Evolutionary conservation across 2,888 invertebrate species (phyloP).

Genomic region (Drosophila silvestris): DNA sequence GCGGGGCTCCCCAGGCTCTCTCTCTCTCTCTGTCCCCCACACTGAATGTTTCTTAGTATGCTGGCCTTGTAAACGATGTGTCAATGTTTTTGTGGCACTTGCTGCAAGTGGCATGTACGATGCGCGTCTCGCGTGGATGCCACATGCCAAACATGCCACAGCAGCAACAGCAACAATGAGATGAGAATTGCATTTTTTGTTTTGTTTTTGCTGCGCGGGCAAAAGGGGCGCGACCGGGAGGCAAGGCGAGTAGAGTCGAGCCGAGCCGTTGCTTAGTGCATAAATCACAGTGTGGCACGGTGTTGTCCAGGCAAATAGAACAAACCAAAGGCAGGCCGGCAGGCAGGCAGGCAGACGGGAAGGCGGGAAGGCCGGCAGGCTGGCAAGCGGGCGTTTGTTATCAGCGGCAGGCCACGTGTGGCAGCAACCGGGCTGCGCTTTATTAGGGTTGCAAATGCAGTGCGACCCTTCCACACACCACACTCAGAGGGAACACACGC

Average conservation of each 20-base stretch:
- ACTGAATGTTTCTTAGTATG: not conserved
- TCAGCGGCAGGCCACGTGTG: slow-evolving; percentile 71
- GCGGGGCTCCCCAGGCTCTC: slow-evolving; percentile 3
- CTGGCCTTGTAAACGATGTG: slow-evolving; percentile 60
- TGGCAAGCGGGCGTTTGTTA: slow-evolving; percentile 42
- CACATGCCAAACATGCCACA: slow-evolving; percentile 64
- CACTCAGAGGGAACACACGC: not conserved
- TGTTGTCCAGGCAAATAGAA: slow-evolving; percentile 37
- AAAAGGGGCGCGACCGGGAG: slow-evolving; percentile 20
- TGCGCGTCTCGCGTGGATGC: slow-evolving; percentile 59
- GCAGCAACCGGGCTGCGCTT: slow-evolving; percentile 49
- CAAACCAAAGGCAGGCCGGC: slow-evolving; percentile 13
- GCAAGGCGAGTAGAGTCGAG: slow-evolving; percentile 12
- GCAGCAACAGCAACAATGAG: slow-evolving; percentile 39
- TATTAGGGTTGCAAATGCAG: slow-evolving; percentile 76
- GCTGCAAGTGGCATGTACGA: slow-evolving; percentile 58
- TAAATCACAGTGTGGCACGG: slow-evolving; percentile 62
- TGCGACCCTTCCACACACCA: slow-evolving; percentile 33
- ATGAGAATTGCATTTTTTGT: slow-evolving; percentile 38
- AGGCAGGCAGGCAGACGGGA: slow-evolving; percentile 3
- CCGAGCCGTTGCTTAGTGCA: slow-evolving; percentile 68
- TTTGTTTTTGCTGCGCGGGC: slow-evolving; percentile 13
- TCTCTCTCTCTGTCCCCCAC: not conserved
- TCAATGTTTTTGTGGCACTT: slow-evolving; percentile 62
- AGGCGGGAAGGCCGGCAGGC: slow-evolving; percentile 5